A percentile compares a stretch with the other conserved stretches of the same genome.
Evolutionary conservation across 2,888 invertebrate genomes (phyloP).

Genomic region (Drosophila pseudotakahashii): DNA sequence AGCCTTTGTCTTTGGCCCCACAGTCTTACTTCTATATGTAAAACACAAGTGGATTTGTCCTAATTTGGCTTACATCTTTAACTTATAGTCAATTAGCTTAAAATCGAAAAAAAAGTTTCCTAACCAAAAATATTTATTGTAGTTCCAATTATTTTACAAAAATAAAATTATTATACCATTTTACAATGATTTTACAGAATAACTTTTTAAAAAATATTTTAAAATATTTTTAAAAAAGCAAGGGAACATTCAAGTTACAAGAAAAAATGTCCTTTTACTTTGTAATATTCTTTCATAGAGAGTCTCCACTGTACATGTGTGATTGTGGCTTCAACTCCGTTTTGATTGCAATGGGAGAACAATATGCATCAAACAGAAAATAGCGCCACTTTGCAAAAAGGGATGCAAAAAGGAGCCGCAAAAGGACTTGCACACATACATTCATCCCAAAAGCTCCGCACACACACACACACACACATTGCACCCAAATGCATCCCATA

Average conservation of each 20-base stretch:
- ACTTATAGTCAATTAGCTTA: too few species aligned
- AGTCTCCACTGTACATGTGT: conserved; percentile 9
- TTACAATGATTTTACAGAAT: too few species aligned
- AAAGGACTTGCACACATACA: conserved; percentile 11
- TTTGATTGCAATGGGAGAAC: conserved; percentile 46
- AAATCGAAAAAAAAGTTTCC: too few species aligned
- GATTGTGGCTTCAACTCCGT: conserved; percentile 33
- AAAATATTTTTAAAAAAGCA: too few species aligned
- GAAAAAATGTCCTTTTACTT: too few species aligned
- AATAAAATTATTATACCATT: too few species aligned
- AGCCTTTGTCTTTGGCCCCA: conserved; percentile 29
- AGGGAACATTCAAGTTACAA: too few species aligned
- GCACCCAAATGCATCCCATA: conserved; percentile 9
- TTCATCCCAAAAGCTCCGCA: conserved; percentile 8
- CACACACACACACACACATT: conserved; percentile 10
- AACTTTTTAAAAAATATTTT: too few species aligned
- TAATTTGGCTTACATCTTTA: too few species aligned
- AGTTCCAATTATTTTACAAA: too few species aligned
- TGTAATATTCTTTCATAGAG: background rate
- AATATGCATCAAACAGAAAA: conserved; percentile 41
- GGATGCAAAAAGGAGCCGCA: conserved; percentile 35
- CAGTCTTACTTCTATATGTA: conserved; percentile 2
- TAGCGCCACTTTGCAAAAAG: conserved; percentile 41
- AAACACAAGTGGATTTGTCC: too few species aligned
- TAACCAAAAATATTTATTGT: too few species aligned